Conservation (phyloP, 2,113 vertebrate genomes). For the Erythrocebus patas region DNA sequence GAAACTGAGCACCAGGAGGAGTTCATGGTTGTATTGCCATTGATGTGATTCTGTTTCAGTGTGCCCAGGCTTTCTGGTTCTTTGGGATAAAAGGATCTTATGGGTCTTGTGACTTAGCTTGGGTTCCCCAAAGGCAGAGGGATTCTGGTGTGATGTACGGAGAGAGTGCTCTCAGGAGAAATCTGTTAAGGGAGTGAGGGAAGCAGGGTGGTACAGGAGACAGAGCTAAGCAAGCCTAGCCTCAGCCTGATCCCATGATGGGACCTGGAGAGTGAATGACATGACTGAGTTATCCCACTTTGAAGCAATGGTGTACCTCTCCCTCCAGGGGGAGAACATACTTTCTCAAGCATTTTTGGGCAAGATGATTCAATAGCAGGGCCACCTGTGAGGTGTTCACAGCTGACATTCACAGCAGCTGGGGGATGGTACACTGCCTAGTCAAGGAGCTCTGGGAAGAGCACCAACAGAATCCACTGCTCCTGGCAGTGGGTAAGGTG, state of each 20-base stretch:
- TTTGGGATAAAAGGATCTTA: neutral
- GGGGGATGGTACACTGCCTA: neutral
- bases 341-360: neutral
- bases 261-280: neutral
- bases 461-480: neutral
- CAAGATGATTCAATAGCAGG: neutral
- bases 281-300: neutral
- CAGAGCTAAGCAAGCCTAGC: neutral
- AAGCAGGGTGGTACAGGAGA: neutral
- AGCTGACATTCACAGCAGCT: neutral
- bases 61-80: neutral
- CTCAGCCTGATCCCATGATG: neutral
- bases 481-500: neutral
- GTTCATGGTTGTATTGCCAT: neutral
- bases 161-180: neutral
- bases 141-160: neutral
- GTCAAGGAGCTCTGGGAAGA: neutral
- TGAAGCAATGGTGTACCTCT: neutral
- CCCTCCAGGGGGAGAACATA: neutral
- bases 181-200: neutral
- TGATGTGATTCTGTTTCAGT: neutral
- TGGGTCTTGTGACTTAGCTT: neutral
- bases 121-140: neutral
- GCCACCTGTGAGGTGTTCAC: neutral
- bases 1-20: neutral